Conservation (phyloP, 2,113 vertebrate species). For the Phalacrocorax brasilianus region DNA sequence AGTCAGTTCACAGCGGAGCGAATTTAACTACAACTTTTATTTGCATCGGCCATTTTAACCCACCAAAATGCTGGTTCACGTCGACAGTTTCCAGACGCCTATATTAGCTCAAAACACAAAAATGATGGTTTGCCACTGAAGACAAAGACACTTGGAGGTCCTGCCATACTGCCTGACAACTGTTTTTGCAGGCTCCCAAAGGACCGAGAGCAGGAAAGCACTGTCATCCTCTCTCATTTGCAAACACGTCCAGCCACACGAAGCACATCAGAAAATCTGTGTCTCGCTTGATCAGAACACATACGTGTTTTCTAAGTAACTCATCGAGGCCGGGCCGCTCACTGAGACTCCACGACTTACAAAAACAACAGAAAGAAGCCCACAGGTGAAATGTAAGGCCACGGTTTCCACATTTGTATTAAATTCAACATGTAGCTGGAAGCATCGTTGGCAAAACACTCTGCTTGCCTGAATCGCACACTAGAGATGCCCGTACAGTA, state of each 20-base stretch:
- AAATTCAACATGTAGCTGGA: not conserved
- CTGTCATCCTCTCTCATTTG: not conserved
- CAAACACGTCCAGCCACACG: not conserved
- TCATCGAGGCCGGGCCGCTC: not conserved
- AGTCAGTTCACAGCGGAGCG: not conserved
- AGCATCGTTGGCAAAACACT: not conserved
- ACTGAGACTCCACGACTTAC: not conserved
- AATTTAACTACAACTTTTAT: not conserved
- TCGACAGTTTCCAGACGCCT: not conserved
- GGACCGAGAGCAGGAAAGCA: not conserved
- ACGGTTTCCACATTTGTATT: not conserved
- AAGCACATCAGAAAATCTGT: not conserved
- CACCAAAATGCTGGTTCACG: not conserved
- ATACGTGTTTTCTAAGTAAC: not conserved
- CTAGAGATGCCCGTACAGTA: not conserved
- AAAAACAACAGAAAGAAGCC: not conserved
- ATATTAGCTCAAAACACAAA: not conserved
- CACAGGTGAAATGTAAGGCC: not conserved
- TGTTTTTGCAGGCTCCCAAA: not conserved
- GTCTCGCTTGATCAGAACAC: not conserved
- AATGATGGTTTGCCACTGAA: not conserved
- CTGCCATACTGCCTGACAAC: not conserved
- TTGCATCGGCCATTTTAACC: not conserved
- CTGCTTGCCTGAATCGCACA: not conserved
- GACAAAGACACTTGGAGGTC: not conserved